These are phyloP conservation scores for Helleia helle DNA, from an alignment of 2,888 invertebrate genomes.

Conservation along the genomic window DNA sequence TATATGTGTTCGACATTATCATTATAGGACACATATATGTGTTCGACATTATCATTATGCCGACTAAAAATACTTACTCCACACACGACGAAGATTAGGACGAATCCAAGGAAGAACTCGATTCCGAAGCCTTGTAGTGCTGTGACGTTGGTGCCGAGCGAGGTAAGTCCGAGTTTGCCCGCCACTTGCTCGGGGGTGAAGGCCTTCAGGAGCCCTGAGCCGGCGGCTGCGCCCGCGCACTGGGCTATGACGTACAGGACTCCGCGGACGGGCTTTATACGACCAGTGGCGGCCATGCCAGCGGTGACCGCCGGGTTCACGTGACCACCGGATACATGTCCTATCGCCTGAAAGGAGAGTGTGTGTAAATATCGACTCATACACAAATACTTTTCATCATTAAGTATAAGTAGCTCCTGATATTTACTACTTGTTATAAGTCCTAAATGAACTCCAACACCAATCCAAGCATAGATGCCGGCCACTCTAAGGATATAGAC, in stretches of 20 bases:
- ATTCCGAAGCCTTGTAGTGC: slow-evolving; percentile 89
- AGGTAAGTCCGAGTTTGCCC: slow-evolving; percentile 80
- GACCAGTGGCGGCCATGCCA: slow-evolving; percentile 85
- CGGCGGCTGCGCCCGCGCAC: slow-evolving; percentile 86
- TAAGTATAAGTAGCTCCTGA: no score
- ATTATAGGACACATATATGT: no score
- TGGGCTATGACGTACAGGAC: slow-evolving; percentile 87
- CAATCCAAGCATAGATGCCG: no score
- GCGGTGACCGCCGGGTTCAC: slow-evolving; percentile 94
- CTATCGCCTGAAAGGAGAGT: slow-evolving; percentile 77
- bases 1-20: no score
- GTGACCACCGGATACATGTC: slow-evolving; percentile 92
- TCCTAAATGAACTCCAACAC: no score
- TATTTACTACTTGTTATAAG: no score
- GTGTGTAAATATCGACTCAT: no score
- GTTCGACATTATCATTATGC: no score
- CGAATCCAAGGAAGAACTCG: slow-evolving; percentile 91
- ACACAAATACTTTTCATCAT: no score
- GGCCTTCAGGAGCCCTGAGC: slow-evolving; percentile 82
- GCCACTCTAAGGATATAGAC: no score
- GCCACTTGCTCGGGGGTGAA: slow-evolving; percentile 78
- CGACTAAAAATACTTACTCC: slow-evolving; percentile 82
- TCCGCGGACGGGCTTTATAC: slow-evolving; percentile 82
- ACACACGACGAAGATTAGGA: slow-evolving; percentile 92
- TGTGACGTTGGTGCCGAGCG: slow-evolving; percentile 74